phyloP scores from a whole-genome alignment of 2,113 vertebrate species.

The Platanista minor region DNA sequence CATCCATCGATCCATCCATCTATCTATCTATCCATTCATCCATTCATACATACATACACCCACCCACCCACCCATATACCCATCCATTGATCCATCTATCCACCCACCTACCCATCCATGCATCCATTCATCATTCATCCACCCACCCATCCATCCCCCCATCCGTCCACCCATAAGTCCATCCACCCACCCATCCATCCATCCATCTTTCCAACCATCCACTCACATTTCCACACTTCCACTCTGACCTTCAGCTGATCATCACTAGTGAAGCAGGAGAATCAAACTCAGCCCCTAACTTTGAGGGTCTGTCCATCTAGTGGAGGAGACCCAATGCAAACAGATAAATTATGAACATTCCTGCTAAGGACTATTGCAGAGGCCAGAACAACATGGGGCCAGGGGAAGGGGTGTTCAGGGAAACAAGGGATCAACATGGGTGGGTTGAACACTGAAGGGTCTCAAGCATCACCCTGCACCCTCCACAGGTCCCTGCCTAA shows the following conservation, averaged over 20 bases:
- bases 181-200: fast-evolving
- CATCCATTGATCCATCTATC: fast-evolving
- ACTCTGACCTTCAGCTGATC: neutral
- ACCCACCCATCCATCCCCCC: neutral
- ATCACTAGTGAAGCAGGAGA: neutral
- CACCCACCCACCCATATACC: fast-evolving
- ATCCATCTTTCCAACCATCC: neutral
- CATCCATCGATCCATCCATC: neutral
- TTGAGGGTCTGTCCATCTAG: neutral
- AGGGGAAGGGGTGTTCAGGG: neutral
- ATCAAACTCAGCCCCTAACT: neutral
- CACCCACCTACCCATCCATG: fast-evolving
- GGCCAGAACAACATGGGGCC: neutral
- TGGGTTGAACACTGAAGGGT: neutral
- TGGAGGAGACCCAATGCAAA: neutral
- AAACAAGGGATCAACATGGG: neutral
- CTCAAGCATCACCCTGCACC: too few species aligned
- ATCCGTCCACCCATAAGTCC: fast-evolving
- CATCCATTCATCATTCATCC: fast-evolving
- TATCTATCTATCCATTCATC: neutral
- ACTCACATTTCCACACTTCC: neutral
- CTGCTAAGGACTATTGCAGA: neutral
- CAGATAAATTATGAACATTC: neutral
- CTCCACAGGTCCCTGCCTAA: neutral
- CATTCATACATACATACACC: neutral